Evolutionary conservation across 2,888 invertebrate species (phyloP).

Genomic region (Morinoia aosen): DNA sequence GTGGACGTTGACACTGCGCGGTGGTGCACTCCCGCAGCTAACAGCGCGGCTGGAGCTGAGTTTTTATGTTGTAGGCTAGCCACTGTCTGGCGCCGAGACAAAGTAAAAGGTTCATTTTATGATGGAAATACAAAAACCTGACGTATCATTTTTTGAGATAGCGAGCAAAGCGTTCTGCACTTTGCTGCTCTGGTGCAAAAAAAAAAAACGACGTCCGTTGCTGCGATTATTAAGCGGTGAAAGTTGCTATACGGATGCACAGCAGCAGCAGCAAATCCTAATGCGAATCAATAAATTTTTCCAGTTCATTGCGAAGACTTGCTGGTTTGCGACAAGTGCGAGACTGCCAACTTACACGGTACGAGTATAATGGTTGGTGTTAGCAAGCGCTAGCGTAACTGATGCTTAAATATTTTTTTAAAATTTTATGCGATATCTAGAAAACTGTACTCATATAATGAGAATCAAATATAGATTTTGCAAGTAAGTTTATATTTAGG

Average conservation of each 20-base stretch:
- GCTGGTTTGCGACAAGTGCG: background rate
- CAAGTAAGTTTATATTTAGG: too few relatives aligned
- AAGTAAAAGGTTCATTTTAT: background rate
- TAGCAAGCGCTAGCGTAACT: too few relatives aligned
- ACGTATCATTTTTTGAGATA: background rate
- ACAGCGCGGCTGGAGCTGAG: background rate
- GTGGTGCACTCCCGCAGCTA: background rate
- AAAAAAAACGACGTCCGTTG: background rate
- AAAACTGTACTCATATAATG: too few relatives aligned
- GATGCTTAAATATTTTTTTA: too few relatives aligned
- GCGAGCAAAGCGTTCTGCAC: background rate
- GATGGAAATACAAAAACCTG: background rate
- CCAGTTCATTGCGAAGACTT: background rate
- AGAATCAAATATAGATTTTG: too few relatives aligned
- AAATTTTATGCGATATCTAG: too few relatives aligned
- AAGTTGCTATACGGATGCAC: background rate
- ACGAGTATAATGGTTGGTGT: background rate
- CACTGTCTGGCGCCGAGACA: background rate
- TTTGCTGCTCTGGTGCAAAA: background rate
- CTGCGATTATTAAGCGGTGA: background rate
- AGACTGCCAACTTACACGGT: background rate
- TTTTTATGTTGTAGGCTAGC: background rate
- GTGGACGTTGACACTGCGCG: background rate
- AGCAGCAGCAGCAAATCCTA: background rate
- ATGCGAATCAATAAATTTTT: background rate